These are phyloP conservation scores for Drosophila suzukii DNA, from an alignment of 1,140 invertebrate species.

Conservation along the genomic window DNA sequence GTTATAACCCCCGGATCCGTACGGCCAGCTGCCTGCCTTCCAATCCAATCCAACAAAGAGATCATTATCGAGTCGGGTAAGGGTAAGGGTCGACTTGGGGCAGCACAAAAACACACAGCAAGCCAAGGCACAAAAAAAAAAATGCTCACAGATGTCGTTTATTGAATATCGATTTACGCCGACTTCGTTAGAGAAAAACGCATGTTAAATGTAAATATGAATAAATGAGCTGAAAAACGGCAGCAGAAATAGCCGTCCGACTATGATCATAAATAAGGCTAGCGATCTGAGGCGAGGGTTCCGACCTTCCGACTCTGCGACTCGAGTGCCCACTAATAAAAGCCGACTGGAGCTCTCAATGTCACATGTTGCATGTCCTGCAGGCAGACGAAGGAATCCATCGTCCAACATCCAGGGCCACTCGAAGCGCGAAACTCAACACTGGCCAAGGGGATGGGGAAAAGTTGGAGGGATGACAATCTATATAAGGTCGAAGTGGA, in stretches of 20 bases:
- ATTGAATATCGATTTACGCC: conserved; percentile 83
- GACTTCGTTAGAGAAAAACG: conserved; percentile 76
- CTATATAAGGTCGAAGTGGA: conserved; percentile 9
- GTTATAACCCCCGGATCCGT: conserved; percentile 39
- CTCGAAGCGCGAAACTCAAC: conserved; percentile 80
- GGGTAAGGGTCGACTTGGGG: conserved; percentile 43
- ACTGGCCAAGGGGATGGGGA: conserved; percentile 39
- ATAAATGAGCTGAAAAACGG: conserved; percentile 78
- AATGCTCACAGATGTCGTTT: conserved; percentile 83
- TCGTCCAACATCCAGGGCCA: conserved; percentile 58
- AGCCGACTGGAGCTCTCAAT: conserved; percentile 61
- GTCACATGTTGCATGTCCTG: conserved; percentile 81
- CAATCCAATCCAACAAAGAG: conserved; percentile 59
- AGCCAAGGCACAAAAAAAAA: conserved; percentile 34
- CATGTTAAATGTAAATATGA: conserved; percentile 83
- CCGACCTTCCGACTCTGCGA: conserved; percentile 9
- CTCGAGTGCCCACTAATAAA: conserved; percentile 22
- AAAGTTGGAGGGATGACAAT: conserved; percentile 3
- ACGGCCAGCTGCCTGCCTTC: conserved; percentile 36
- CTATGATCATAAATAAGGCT: conserved; percentile 51
- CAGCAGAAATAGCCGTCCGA: conserved; percentile 14
- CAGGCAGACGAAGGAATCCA: conserved; percentile 35
- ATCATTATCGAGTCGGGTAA: conserved; percentile 70
- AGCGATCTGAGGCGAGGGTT: conserved; percentile 8
- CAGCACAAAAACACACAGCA: conserved; percentile 20